Evolutionary conservation across 2,113 vertebrate genomes (phyloP).

Genomic region (Thamnaconus septentrionalis): DNA sequence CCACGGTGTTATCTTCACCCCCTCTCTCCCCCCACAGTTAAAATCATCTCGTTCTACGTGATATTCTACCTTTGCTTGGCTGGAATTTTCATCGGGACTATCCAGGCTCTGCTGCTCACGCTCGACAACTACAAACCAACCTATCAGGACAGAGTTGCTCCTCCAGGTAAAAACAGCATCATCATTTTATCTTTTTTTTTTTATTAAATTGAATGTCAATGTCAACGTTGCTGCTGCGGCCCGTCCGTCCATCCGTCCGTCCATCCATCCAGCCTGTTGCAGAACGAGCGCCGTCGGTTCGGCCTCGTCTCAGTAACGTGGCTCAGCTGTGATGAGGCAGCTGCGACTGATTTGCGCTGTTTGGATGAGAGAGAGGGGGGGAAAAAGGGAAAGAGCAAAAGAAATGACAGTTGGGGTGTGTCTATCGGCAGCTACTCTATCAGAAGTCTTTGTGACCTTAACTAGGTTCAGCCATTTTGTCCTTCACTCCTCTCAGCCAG

Average conservation of each 20-base stretch:
- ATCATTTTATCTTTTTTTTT: not conserved
- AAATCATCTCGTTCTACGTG: slow-evolving; percentile 94
- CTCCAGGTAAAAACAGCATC: slow-evolving; percentile 85
- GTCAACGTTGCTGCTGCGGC: too few species aligned
- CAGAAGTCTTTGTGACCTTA: slow-evolving; percentile 60
- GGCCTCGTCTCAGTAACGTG: not conserved
- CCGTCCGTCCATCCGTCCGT: too few species aligned
- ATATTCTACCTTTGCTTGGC: slow-evolving; percentile 98
- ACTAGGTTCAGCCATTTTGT: slow-evolving; percentile 77
- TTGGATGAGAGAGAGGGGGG: not conserved
- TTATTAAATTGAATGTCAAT: too few species aligned
- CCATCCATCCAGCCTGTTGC: not conserved
- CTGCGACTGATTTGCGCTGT: not conserved
- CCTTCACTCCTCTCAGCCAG: slow-evolving; percentile 68
- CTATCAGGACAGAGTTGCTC: slow-evolving; percentile 96
- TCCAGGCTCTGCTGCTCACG: slow-evolving; percentile 95
- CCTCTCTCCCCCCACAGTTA: slow-evolving; percentile 76
- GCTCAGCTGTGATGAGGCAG: not conserved
- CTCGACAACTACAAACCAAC: slow-evolving; percentile 90
- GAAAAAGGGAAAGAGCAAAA: too few species aligned
- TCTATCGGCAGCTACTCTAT: slow-evolving; percentile 47
- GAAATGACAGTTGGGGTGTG: slow-evolving; percentile 33
- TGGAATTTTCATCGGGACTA: slow-evolving; percentile 97
- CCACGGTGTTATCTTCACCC: not conserved
- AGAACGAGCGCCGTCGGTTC: not conserved